Evolutionary conservation across 1,140 invertebrate species (phyloP), one percentile per base, ranked within the genome.

Genomic region (Drosophila teissieri): DNA sequence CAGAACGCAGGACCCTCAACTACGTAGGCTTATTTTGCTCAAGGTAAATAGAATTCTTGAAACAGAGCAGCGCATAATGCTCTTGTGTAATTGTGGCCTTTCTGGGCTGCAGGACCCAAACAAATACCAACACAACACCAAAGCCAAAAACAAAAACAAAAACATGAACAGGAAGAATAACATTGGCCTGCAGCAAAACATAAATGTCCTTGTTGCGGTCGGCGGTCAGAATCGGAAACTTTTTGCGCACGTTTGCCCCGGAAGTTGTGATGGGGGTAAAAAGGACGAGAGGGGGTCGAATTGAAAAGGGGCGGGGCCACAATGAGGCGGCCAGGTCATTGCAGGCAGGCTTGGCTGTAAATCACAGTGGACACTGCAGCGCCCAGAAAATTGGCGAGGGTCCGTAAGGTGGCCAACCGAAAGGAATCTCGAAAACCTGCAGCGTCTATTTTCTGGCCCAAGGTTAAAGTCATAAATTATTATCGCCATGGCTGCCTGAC

Each of bases 121-220:
- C 15, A 19, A 44, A 65, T 14, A 58, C 22, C 31, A 64, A 53
- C 64, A 60, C 27, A 53, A 27, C 17, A 48, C 45, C 48, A 72
- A 19, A 44, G 62, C 45, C 48, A 72, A 19, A 44, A 65, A 56
- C 22, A 37, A 64, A 53, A 72, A 69, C 27, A 53, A 40, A 34
- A 72, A 61, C 55, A 72, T 19, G 34, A 40, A 14, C 48, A 52
- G 67, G 64, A 70, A 75, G 60, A 56, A 76, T 75, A 67, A 77
- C 74, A 61, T 69, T 69, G 73, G 63, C 73, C 73, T 77, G 74
- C 74, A 77, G 74, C 73, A 69, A 75, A 88, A 82, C 77, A 86
- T 86, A 86, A 86, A 86, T 88, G 83, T 88, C 83, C 84, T 88
- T 88, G 83, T 81, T 88, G 83, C 72, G 84, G 79, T 70, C 51